Percentiles rank a stretch among this genome's conserved stretches.
These are phyloP conservation scores for Drosophila lutescens DNA, from an alignment of 2,888 invertebrate species.

Conservation along the genomic window DNA sequence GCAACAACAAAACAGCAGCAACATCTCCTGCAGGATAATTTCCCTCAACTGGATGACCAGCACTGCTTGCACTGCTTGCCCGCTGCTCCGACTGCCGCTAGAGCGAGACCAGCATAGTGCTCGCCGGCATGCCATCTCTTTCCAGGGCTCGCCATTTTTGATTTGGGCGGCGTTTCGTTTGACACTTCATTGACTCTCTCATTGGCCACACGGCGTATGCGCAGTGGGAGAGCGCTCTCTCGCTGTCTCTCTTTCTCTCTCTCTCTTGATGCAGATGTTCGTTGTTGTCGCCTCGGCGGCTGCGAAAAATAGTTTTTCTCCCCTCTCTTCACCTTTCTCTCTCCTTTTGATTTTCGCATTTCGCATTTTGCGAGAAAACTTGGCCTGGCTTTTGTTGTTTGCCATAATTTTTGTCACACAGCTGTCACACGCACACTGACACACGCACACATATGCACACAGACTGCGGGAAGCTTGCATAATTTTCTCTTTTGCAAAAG, in stretches of 20 bases:
- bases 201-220: conserved; percentile 80
- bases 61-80: conserved; percentile 64
- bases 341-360: conserved; percentile 62
- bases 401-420: conserved; percentile 81
- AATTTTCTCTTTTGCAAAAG: conserved; percentile 73
- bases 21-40: conserved; percentile 23
- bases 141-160: conserved; percentile 83
- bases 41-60: conserved; percentile 14
- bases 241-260: conserved; percentile 4
- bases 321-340: not conserved
- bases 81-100: conserved; percentile 8
- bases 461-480: conserved; percentile 64
- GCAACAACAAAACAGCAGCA: conserved; percentile 29
- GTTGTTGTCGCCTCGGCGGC: conserved; percentile 61
- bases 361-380: conserved; percentile 63
- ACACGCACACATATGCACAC: conserved; percentile 45
- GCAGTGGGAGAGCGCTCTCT: conserved; percentile 51
- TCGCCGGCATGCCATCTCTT: conserved; percentile 50
- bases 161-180: conserved; percentile 82
- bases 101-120: conserved; percentile 47
- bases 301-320: conserved; percentile 77
- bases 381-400: conserved; percentile 70
- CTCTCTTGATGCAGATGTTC: conserved; percentile 67
- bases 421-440: conserved; percentile 72
- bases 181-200: conserved; percentile 63